phyloP scores from a whole-genome alignment of 2,797 vertebrate species.

The Manis crassicaudata region DNA sequence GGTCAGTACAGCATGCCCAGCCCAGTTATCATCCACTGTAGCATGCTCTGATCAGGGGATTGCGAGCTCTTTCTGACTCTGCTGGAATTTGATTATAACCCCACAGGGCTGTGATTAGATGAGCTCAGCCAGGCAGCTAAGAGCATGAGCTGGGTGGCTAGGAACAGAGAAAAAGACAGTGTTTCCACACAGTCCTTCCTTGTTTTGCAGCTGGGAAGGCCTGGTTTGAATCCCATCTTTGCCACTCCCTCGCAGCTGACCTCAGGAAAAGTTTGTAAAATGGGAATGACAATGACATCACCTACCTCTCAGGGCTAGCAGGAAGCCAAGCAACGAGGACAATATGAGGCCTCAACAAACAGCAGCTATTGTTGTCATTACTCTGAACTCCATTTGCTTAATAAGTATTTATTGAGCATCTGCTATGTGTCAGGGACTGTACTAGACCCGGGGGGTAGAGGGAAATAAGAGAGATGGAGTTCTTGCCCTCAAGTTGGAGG shows the following conservation, averaged over 20 bases:
- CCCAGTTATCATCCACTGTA: background rate
- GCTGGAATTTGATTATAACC: constrained; percentile 51
- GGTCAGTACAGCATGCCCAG: background rate
- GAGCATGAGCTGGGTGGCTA: background rate
- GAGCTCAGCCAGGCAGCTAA: constrained; percentile 26
- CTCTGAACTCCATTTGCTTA: background rate
- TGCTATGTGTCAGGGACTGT: background rate
- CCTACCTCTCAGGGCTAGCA: background rate
- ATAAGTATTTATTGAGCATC: background rate
- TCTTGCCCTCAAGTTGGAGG: background rate
- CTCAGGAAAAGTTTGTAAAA: background rate
- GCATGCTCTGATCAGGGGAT: background rate
- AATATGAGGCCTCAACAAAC: background rate
- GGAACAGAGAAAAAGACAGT: background rate
- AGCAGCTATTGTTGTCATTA: background rate
- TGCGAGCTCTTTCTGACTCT: background rate
- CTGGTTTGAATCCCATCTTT: background rate
- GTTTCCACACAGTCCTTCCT: background rate
- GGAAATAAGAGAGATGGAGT: background rate
- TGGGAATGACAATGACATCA: background rate
- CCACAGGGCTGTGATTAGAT: constrained; percentile 8
- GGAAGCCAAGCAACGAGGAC: background rate
- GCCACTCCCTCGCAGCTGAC: background rate
- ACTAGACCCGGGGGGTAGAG: background rate
- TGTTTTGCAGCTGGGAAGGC: background rate